A percentile compares a stretch with the other conserved stretches of the same genome.
Evolutionary conservation across 1,140 invertebrate species (phyloP).

Genomic region (Bombus turneri): DNA sequence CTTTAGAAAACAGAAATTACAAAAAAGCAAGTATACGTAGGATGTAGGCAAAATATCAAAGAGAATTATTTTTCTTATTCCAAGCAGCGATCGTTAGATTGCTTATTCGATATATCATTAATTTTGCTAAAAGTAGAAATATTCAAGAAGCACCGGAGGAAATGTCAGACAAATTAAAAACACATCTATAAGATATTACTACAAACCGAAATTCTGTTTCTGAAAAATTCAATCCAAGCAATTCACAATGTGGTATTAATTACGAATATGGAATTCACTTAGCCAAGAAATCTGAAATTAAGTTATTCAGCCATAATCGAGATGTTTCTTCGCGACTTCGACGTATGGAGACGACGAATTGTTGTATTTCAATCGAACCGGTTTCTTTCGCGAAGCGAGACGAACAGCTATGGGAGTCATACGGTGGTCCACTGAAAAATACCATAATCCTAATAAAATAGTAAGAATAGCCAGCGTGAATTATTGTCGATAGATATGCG

Average conservation of each 20-base stretch:
- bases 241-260: not conserved
- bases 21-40: too few species aligned
- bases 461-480: not conserved
- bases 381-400: not conserved
- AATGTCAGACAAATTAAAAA: too few species aligned
- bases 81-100: too few species aligned
- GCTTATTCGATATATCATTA: too few species aligned
- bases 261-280: not conserved
- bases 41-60: too few species aligned
- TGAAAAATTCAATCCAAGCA: not conserved
- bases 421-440: not conserved
- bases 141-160: too few species aligned
- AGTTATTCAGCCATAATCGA: not conserved
- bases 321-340: not conserved
- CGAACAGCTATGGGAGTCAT: too few species aligned
- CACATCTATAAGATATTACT: too few species aligned
- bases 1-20: too few species aligned
- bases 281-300: not conserved
- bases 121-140: too few species aligned
- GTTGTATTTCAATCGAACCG: slow-evolving; percentile 21
- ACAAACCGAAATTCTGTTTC: not conserved
- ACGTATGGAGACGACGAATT: not conserved
- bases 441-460: not conserved
- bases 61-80: too few species aligned
- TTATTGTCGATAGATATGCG: not conserved